These are phyloP conservation scores for Hybos culiciformis DNA, from an alignment of 2,888 invertebrate genomes.

Conservation along the genomic window DNA sequence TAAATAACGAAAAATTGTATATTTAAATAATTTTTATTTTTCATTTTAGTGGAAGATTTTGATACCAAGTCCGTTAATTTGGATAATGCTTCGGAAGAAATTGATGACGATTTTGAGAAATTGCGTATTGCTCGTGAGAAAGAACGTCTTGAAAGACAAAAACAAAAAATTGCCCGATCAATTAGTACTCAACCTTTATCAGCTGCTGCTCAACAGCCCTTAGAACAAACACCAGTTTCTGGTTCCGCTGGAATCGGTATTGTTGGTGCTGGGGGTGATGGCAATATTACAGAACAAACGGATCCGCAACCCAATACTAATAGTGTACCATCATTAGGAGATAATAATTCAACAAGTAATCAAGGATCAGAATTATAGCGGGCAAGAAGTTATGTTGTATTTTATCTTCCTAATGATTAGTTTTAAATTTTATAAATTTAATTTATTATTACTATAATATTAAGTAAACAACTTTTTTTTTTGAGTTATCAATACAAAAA, in stretches of 20 bases:
- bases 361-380: not conserved
- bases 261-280: not conserved
- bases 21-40: constrained; percentile 1
- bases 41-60: constrained; percentile 25
- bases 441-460: too few relatives aligned
- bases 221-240: not conserved
- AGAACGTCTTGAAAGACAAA: constrained; percentile 47
- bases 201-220: constrained; percentile 1
- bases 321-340: constrained; percentile 1
- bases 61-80: constrained; percentile 23
- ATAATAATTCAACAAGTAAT: not conserved
- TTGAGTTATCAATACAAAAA: too few relatives aligned
- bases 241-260: not conserved
- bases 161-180: constrained; percentile 46
- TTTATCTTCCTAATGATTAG: not conserved
- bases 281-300: too few relatives aligned
- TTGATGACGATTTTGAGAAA: constrained; percentile 55
- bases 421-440: too few relatives aligned
- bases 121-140: constrained; percentile 54
- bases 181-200: constrained; percentile 24
- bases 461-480: too few relatives aligned
- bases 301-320: too few relatives aligned
- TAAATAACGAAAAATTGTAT: not conserved
- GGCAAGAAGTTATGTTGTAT: not conserved
- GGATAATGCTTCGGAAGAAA: constrained; percentile 21